Conservation (phyloP, 2,797 vertebrate genomes). For the Melanotaenia parkinsoni region DNA sequence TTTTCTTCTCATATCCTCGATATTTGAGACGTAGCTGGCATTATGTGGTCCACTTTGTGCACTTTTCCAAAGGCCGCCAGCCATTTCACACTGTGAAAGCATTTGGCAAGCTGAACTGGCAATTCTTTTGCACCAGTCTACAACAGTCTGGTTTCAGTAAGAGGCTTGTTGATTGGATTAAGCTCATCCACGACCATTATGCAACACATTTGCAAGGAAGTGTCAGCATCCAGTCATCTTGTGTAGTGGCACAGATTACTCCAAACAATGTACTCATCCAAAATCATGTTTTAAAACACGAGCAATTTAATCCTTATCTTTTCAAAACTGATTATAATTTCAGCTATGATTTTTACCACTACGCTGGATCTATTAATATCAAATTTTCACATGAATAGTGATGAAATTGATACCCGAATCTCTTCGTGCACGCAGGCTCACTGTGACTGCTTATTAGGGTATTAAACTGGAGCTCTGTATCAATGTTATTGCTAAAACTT, state of each 20-base stretch:
- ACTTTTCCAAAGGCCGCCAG: slow-evolving; percentile 35
- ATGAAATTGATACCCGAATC: background rate
- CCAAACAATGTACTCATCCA: slow-evolving; percentile 17
- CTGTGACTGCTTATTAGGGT: too few species aligned
- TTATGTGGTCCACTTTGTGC: slow-evolving; percentile 36
- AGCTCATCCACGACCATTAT: slow-evolving; percentile 37
- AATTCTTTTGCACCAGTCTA: slow-evolving; percentile 21
- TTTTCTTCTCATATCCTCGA: slow-evolving; percentile 28
- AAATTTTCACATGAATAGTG: background rate
- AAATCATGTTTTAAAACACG: slow-evolving; percentile 10
- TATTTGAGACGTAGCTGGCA: slow-evolving; percentile 41
- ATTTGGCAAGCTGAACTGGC: slow-evolving; percentile 40
- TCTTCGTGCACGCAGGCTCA: too few species aligned
- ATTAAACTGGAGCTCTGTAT: too few species aligned
- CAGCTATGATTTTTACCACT: background rate
- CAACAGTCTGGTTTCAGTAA: slow-evolving; percentile 49
- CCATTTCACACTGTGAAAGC: slow-evolving; percentile 54
- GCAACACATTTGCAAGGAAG: slow-evolving; percentile 30
- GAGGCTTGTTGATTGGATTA: slow-evolving; percentile 42
- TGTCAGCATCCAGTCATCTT: slow-evolving; percentile 10
- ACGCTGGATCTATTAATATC: background rate
- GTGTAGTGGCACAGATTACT: background rate
- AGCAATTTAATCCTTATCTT: background rate
- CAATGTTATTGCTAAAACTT: too few species aligned
- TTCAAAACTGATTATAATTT: slow-evolving; percentile 6